Evolutionary conservation across 2,797 vertebrate species (phyloP).

Genomic region (Lagodon rhomboides): DNA sequence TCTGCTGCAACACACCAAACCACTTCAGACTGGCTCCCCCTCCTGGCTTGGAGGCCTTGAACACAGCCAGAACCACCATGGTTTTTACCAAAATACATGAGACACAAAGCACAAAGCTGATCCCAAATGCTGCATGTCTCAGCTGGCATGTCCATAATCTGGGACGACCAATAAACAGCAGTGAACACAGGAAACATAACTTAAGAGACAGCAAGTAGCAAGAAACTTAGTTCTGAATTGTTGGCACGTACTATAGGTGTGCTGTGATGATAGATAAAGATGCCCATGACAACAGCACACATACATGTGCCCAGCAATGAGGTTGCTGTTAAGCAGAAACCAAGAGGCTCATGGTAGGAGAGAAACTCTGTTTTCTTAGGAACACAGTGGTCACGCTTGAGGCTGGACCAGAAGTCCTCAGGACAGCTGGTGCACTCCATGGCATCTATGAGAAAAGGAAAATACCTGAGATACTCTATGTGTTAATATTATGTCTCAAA

Average conservation of each 20-base stretch:
- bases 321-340: not conserved
- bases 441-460: not conserved
- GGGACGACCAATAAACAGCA: slow-evolving; percentile 65
- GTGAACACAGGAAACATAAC: not conserved
- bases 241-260: not conserved
- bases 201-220: not conserved
- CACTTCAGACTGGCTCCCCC: too few species aligned
- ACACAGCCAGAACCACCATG: too few species aligned
- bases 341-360: not conserved
- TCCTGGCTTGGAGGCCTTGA: too few species aligned
- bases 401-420: not conserved
- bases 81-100: slow-evolving; percentile 21
- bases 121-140: slow-evolving; percentile 62
- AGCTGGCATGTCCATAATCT: slow-evolving; percentile 58
- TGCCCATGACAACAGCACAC: not conserved
- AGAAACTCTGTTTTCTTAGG: not conserved
- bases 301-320: not conserved
- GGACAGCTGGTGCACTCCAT: not conserved
- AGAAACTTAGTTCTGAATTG: not conserved
- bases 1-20: too few species aligned
- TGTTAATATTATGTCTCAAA: not conserved
- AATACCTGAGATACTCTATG: not conserved
- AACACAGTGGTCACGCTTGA: too few species aligned
- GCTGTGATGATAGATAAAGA: not conserved
- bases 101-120: slow-evolving; percentile 68